Base-by-base conservation (phyloP, 2,113 vertebrate genomes). In the Amphiprion percula region DNA sequence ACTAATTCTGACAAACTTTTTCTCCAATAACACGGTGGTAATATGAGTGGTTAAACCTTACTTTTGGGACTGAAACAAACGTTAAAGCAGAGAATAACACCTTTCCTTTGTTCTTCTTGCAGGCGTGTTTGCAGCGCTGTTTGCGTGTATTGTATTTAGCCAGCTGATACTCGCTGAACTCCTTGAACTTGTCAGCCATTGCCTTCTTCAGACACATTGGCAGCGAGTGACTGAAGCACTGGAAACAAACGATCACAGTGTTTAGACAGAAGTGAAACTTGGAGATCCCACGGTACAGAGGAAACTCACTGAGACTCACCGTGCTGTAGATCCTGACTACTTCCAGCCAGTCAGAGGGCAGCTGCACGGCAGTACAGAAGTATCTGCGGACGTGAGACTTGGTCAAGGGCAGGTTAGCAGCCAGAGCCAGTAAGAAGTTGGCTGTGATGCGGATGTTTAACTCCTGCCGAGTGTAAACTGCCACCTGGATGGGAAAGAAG, bases 291-390 rank as follows among this genome's bases (percentile, higher is more conserved):
- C 6, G 39, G 10, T 1, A 1, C 33, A 14, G 10, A 0, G 10
- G 5, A 47, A 2, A 11, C 19, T 37, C 17, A 16, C 14, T 26
- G 8, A 58, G 2, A 82, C 92, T 84, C 56, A 95, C 95, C 10
- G 37, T 85, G 55, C 82, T 94, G 53, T 96, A 97, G 63, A 96
- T 83, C 50, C 93, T 73, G 7, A 94, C 94, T 2, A 98, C 94
- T 39, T 97, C 96, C 85, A 96, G 94, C 97, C 97, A 98, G 44
- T 98, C 97, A 0, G 97, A 97, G 2, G 97, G 97, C 52, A 98
- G 91, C 85, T 96, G 96, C 1, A 97, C 90, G 0, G 95, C 88
- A 2, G 95, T 86, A 44, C 95, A 94, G 88, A 96, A 96, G 85
- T 97, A 98, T 21, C 96, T 92, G 68, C 96, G 95, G 50, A 97